A percentile compares a stretch with the other conserved stretches of the same genome.
Evolutionary conservation across 2,888 invertebrate genomes (phyloP).

Genomic region (Hololepta plana): DNA sequence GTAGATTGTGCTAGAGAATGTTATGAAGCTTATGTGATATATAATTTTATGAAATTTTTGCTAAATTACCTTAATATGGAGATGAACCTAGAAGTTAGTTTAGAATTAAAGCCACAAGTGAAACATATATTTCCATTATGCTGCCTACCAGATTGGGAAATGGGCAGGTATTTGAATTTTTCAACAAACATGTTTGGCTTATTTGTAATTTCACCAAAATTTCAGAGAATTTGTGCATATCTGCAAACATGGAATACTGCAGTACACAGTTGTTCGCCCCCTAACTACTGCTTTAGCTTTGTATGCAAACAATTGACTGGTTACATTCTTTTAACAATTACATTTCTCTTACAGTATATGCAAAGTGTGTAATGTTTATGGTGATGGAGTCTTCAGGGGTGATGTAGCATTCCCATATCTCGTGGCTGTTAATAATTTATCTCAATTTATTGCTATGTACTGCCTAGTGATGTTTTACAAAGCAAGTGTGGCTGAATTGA

Average conservation of each 20-base stretch:
- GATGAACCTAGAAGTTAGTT: conserved; percentile 65
- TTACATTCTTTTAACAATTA: conserved; percentile 4
- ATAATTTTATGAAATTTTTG: conserved; percentile 92
- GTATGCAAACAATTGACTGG: conserved; percentile 34
- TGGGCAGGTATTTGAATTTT: conserved; percentile 53
- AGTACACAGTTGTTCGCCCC: conserved; percentile 85
- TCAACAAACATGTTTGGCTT: conserved; percentile 1
- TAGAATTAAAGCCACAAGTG: conserved; percentile 69
- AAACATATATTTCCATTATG: conserved; percentile 84
- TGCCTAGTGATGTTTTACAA: conserved; percentile 85
- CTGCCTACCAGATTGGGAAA: conserved; percentile 81
- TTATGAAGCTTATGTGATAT: conserved; percentile 95
- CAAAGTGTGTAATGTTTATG: conserved; percentile 68
- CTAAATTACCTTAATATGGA: conserved; percentile 78
- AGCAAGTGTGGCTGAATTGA: conserved; percentile 70
- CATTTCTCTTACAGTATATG: conserved; percentile 46
- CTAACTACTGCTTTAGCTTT: conserved; percentile 79
- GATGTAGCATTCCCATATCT: conserved; percentile 81
- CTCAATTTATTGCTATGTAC: conserved; percentile 94
- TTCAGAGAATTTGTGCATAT: conserved; percentile 76
- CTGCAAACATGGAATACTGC: conserved; percentile 92
- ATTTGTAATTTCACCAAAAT: conserved; percentile 14
- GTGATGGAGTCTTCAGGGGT: conserved; percentile 77
- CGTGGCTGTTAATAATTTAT: conserved; percentile 71
- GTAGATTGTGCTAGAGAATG: conserved; percentile 87